Base-by-base conservation (phyloP, 2,888 invertebrate species). In the Nomada flava region DNA sequence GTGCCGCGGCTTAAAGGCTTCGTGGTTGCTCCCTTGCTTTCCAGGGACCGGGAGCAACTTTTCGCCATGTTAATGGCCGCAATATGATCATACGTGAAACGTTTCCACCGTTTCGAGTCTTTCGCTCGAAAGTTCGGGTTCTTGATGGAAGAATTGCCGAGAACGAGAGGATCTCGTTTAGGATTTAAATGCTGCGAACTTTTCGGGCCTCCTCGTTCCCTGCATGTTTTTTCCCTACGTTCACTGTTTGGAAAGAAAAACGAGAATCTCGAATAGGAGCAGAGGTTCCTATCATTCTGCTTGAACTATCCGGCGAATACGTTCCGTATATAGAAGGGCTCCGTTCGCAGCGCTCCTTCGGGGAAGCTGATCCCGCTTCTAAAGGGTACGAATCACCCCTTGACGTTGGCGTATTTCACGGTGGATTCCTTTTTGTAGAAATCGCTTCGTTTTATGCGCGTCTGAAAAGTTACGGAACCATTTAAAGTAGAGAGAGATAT, bases 1-100 rank as follows among this genome's bases (percentile, higher is more conserved):
- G 92, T 80, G 80, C 92, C 92, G 86, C 91, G 93, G 93, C 93
- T 93, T 93, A 93, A 93, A 92, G 93, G 93, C 93, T 93, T 93
- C 92, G 92, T 89, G 93, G 92, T 92, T 93, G 92, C 91, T 91
- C 89, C 90, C 90, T 89, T 87, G 89, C 90, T 90, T 90, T 88
- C 86, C 89, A 86, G 88, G 83, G 82, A 83, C 88, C 88, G 88
- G 82, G 78, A 76, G 83, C 91, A 93, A 93, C 92, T 93, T 93
- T 93, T 92, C 91, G 91, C 91, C 90, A 90, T 91, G 92, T 92
- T 92, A 92, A 92, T 92, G 92, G 91, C 89, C 91, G 89, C 92
- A 91, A 92, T 92, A 92, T 92, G 91, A 92, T 92, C 92, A 91
- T 90, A 89, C 88, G 90, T 89, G 88, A 82, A 79, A 76, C 88